Evolutionary conservation across 2,888 invertebrate genomes (phyloP).

Genomic region (Aromia moschata): DNA sequence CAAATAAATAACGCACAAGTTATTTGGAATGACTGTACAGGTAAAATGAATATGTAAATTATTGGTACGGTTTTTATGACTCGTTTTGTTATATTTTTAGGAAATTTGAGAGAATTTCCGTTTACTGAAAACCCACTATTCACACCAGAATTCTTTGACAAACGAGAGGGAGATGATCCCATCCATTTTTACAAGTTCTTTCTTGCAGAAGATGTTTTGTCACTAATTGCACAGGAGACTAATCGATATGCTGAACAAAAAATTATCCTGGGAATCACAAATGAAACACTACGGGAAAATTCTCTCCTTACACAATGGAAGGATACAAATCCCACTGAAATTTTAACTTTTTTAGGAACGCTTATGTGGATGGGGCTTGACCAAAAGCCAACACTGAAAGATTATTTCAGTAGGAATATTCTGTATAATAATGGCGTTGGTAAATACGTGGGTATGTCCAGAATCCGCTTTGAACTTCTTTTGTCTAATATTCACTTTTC

Average conservation of each 20-base stretch:
- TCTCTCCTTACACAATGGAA: not conserved
- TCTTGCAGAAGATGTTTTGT: not conserved
- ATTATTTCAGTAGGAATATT: no score
- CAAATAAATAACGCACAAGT: not conserved
- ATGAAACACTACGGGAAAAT: not conserved
- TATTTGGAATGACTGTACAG: not conserved
- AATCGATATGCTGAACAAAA: not conserved
- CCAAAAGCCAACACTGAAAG: no score
- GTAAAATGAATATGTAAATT: not conserved
- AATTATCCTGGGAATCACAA: not conserved
- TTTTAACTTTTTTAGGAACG: no score
- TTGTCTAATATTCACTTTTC: no score
- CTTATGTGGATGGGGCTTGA: no score
- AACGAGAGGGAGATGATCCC: not conserved
- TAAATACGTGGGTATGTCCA: no score
- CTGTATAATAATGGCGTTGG: no score
- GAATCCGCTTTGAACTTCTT: no score
- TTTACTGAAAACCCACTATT: not conserved
- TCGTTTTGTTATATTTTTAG: not conserved
- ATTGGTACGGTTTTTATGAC: not conserved
- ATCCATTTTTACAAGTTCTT: not conserved
- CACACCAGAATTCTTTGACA: not conserved
- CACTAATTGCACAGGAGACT: not conserved
- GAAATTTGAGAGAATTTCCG: not conserved
- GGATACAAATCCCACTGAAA: no score